Percentiles rank a stretch among this genome's conserved stretches.
Evolutionary conservation across 2,888 invertebrate species (phyloP).

Genomic region (Caenorhabditis macrosperma): DNA sequence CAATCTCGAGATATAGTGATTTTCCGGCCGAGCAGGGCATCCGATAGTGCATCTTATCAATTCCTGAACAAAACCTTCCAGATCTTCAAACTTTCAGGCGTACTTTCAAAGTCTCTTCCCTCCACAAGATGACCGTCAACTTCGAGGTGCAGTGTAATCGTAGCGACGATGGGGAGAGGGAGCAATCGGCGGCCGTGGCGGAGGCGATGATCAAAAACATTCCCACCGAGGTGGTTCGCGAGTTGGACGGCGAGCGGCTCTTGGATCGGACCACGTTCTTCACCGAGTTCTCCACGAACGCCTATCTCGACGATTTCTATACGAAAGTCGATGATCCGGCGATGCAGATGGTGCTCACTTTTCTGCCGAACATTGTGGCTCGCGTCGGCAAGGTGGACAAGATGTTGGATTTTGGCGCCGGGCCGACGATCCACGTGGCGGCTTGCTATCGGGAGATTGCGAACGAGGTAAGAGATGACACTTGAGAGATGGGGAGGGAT

Average conservation of each 20-base stretch:
- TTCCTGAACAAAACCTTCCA: too few species aligned
- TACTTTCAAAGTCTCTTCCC: conserved; percentile 28
- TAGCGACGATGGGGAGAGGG: conserved; percentile 10
- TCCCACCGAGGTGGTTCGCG: conserved; percentile 57
- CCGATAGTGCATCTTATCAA: too few species aligned
- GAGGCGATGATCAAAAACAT: conserved; percentile 25
- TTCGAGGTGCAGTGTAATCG: conserved; percentile 47
- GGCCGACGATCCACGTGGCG: conserved; percentile 78
- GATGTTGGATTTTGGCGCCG: conserved; percentile 69
- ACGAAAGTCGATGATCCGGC: conserved; percentile 76
- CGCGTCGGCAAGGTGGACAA: conserved; percentile 65
- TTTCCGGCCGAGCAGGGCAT: too few species aligned
- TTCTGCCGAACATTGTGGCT: conserved; percentile 75
- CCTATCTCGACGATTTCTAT: conserved; percentile 78
- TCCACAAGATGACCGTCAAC: conserved; percentile 32
- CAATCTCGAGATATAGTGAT: too few species aligned
- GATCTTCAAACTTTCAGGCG: neutral
- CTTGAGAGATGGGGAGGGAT: neutral
- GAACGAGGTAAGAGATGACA: conserved; percentile 63
- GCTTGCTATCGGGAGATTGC: conserved; percentile 74
- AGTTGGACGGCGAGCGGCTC: conserved; percentile 56
- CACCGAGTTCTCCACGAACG: conserved; percentile 72
- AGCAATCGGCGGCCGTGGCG: neutral
- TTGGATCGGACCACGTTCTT: conserved; percentile 72
- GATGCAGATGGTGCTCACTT: conserved; percentile 79